Conservation (phyloP, 2,888 invertebrate genomes). For the Tenodera sinensis region DNA sequence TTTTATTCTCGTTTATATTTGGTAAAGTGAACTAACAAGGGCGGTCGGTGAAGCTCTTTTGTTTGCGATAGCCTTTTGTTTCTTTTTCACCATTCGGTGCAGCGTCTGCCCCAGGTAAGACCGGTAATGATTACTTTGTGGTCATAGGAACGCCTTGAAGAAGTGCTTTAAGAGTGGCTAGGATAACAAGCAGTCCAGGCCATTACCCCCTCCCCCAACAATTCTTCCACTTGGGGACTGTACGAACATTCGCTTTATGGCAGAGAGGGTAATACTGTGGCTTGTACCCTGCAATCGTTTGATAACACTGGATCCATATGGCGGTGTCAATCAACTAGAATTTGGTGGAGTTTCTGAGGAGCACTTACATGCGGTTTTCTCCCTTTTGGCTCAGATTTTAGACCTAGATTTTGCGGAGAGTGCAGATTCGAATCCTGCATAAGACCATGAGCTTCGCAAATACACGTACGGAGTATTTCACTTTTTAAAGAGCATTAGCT, state of each 20-base stretch:
- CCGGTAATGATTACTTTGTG: neutral
- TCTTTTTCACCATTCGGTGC: neutral
- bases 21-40: neutral
- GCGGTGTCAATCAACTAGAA: neutral
- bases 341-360: neutral
- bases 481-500: no score
- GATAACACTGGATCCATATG: neutral
- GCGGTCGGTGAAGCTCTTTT: neutral
- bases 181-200: neutral
- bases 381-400: no score
- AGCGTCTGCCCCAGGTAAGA: neutral
- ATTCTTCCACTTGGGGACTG: neutral
- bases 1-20: neutral
- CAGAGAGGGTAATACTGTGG: neutral
- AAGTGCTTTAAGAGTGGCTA: neutral
- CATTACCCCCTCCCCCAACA: neutral
- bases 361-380: no score
- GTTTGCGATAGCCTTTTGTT: neutral
- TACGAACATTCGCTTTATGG: neutral
- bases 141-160: neutral
- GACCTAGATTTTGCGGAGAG: no score
- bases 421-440: no score
- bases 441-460: no score
- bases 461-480: no score
- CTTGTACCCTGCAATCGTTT: neutral